phyloP scores from a whole-genome alignment of 2,113 vertebrate species.

The Sus scrofa region T2T-Sscrofa CM000830.6:130465501-130466000 shows the following conservation, averaged over 20 bases:
- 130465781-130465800: neutral
- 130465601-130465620: neutral
- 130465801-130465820: neutral
- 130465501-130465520: neutral
- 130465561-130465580: slow-evolving; percentile 5
- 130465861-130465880: neutral
- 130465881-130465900: neutral
- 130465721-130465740: neutral
- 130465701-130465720: neutral
- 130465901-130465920: neutral
- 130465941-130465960: neutral
- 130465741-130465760: neutral
- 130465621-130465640: neutral
- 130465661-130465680: neutral
- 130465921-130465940: neutral
- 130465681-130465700: neutral
- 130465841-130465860: neutral
- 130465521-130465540: neutral
- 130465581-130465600: neutral
- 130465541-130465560: neutral
- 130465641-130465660: neutral
- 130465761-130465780: neutral
- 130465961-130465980: neutral
- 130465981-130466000: neutral
- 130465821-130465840: no score